Conservation (phyloP, 2,888 invertebrate genomes). For the Agrotis segetum region DNA sequence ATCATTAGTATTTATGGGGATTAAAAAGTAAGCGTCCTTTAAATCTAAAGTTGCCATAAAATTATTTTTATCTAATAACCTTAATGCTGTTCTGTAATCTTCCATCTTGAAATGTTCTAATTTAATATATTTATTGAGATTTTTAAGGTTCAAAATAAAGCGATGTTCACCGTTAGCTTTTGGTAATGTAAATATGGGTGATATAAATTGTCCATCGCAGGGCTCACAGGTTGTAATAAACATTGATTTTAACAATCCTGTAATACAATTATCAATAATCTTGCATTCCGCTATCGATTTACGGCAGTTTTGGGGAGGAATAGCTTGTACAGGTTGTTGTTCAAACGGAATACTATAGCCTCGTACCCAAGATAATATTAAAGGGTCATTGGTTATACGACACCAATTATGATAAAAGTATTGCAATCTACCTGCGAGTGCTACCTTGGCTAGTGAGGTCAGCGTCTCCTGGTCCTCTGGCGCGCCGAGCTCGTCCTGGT, state of each 20-base stretch:
- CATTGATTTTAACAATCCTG: neutral
- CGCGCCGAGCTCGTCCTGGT: too few species aligned
- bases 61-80: constrained; percentile 9
- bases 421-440: too few species aligned
- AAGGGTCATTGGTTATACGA: too few species aligned
- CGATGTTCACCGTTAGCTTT: constrained; percentile 16
- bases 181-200: constrained; percentile 16
- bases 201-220: constrained; percentile 4
- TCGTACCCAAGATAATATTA: neutral
- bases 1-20: neutral
- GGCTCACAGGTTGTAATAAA: constrained; percentile 16
- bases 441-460: too few species aligned
- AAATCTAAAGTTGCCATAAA: constrained; percentile 19
- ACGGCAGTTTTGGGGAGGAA: too few species aligned
- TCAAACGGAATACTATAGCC: constrained; percentile 25
- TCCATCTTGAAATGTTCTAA: constrained; percentile 27
- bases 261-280: constrained; percentile 15
- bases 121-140: constrained; percentile 17
- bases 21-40: constrained; percentile 16
- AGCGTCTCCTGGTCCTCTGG: too few species aligned
- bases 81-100: constrained; percentile 22
- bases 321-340: neutral
- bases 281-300: neutral
- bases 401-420: too few species aligned
- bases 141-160: constrained; percentile 18